Evolutionary conservation across 2,113 vertebrate genomes (phyloP), one percentile per base, ranked within the genome.

Genomic region (Hippocampus barbouri): DNA sequence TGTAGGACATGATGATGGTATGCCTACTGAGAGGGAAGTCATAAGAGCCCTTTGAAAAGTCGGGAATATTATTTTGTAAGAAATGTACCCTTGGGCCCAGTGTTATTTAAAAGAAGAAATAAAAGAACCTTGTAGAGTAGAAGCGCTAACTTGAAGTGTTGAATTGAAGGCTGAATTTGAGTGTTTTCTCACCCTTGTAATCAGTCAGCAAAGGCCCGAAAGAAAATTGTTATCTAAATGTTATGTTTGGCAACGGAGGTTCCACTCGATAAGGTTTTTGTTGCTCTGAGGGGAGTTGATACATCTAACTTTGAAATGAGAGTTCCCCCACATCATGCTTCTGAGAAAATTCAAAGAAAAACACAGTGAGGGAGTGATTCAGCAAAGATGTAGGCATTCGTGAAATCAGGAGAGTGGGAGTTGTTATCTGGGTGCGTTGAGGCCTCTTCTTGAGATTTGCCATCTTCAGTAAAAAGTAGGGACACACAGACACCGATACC

Each of bases 1-100:
- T 80, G 60, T 85, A 68, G 70, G 74, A 72, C 80, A 70, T 21
- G 41, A 78, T 68, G 40, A 56, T 23, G 40, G 20, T 72, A 77
- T 77, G 71, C 68, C 66, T 47, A 72, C 62, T 67, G 30, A 74
- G 69, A 47, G 54, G 69, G 69, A 83, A 62, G n/a, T 64, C 43
- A 68, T 72, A 21, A 72, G 10, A 45, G 15, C 51, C 45, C 78
- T 53, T 71, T 73, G 18, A 73, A 69, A 21, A 71, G 5, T 16
- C 72, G 43, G 23, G 71, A 68, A 70, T 65, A 25, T 12, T 68
- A 45, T 47, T 47, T 47, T 15, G 15, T 16, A 16, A 47, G 12
- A 47, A 47, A 47, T 47, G 15, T 5, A 47, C 45, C 45, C 43
- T 12, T 45, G 43, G 43, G 11, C 43, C 43, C 43, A 3, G 41